phyloP scores from a whole-genome alignment of 2,888 invertebrate species.

The Marronus borbonicus region DNA sequence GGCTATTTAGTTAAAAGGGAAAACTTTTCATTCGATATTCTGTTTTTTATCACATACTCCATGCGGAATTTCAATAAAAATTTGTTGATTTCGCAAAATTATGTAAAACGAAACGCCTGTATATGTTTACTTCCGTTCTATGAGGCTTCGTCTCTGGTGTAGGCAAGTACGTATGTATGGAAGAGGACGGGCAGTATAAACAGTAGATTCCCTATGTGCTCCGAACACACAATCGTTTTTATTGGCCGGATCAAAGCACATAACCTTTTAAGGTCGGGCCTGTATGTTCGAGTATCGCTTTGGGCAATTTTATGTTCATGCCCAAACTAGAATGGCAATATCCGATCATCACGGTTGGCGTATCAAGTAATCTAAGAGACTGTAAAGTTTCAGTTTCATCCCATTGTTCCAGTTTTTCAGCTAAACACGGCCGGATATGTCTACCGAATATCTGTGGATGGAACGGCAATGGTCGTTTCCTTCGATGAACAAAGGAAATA shows the following conservation, averaged over 20 bases:
- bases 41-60: conserved; percentile 7
- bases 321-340: conserved; percentile 23
- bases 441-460: neutral
- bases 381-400: conserved; percentile 33
- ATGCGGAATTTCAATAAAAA: conserved; percentile 37
- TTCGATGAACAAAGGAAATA: conserved; percentile 1
- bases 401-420: conserved; percentile 5
- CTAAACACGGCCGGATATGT: conserved; percentile 8
- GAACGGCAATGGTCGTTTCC: conserved; percentile 5
- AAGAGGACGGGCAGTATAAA: conserved; percentile 19
- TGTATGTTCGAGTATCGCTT: conserved; percentile 35
- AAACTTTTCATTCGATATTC: conserved; percentile 23
- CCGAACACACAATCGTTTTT: conserved; percentile 35
- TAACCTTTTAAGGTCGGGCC: conserved; percentile 35
- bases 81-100: conserved; percentile 23
- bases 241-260: conserved; percentile 44
- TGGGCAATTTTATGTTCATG: conserved; percentile 44
- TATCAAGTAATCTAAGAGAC: conserved; percentile 25
- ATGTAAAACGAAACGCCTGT: conserved; percentile 15
- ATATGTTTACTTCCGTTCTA: too few relatives aligned
- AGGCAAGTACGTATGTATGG: too few relatives aligned
- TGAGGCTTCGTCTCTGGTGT: too few relatives aligned
- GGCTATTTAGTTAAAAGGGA: conserved; percentile 26
- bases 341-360: conserved; percentile 29
- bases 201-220: conserved; percentile 31